Base-by-base conservation (phyloP, 2,797 vertebrate genomes). In the Muscicapa striata region DNA sequence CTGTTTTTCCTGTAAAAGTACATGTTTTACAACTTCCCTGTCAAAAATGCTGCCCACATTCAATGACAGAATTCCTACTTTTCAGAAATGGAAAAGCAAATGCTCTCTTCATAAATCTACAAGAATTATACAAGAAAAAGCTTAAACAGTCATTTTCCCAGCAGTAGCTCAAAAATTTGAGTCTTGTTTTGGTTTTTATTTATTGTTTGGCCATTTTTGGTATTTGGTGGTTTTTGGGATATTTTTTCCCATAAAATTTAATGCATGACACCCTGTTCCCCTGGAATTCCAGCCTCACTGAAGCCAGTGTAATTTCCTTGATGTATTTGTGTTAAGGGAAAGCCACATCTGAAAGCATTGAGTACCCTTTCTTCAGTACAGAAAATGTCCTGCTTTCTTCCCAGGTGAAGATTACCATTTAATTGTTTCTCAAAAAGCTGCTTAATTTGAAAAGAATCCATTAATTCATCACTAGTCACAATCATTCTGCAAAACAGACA, bases 141-240 rank as follows among this genome's bases (percentile, higher is more conserved):
- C 3, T 43, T 62, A 68, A 68, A 27, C 3, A 38, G 9, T 38
- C 41, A 14, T 21, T 76, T 63, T 45, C 11, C 14, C 11, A 57
- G 2, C 13, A 57, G 26, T 43, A n/a, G 16, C 27, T 76, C 13
- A 49, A 36, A 69, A 55, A 18, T 9, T 19, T 43, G 27, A 43
- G 15, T 43, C 9, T n/a, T 41, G 2, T 24, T 69, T 43, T 38
- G 20, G 1, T 12, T 63, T 87, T 70, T 20, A 29, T 36, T 54
- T n/a, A n/a, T n/a, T n/a, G n/a, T n/a, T n/a, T n/a, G 11, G 8
- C 2, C 0, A 48, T 4, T 15, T 36, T 67, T 62, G 40, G 8
- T 41, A 48, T 74, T 46, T 48, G 9, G 18, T 61, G 26, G 2
- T 2, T 51, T 51, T 61, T 23, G 8, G 5, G 9, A 1, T 20